Conservation (phyloP, 2,888 invertebrate species). For the Ypsolopha scabrella region DNA sequence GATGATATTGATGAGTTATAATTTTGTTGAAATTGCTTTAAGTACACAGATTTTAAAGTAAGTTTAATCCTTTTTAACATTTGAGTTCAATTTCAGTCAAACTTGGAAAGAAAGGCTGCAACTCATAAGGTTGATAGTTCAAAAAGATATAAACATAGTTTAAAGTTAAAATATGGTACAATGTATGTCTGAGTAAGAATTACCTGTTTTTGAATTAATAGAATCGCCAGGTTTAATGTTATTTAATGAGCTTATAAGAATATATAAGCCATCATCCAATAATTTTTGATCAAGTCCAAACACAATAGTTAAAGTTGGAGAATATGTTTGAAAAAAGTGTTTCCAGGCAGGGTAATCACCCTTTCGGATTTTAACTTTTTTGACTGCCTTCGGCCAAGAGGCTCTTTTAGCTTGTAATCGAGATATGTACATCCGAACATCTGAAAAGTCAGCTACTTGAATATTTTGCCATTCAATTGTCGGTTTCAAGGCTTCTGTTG, state of each 20-base stretch:
- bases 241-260: conserved; percentile 29
- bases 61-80: no score
- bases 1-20: no score
- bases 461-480: conserved; percentile 76
- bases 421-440: conserved; percentile 67
- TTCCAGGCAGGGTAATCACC: conserved; percentile 28
- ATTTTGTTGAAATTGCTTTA: no score
- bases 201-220: conserved; percentile 48
- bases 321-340: conserved; percentile 30
- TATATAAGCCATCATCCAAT: conserved; percentile 37
- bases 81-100: no score
- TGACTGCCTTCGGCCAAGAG: conserved; percentile 22
- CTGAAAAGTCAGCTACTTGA: conserved; percentile 76
- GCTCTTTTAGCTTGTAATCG: conserved; percentile 29
- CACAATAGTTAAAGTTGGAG: conserved; percentile 44
- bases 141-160: no score
- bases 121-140: no score
- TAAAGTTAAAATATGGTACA: background rate
- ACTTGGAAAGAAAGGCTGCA: no score
- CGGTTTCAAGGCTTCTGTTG: conserved; percentile 41
- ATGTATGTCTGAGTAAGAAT: background rate
- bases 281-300: conserved; percentile 32
- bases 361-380: conserved; percentile 21
- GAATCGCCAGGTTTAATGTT: conserved; percentile 35
- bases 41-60: no score